These are phyloP conservation scores for Karalla daura DNA, from an alignment of 2,797 vertebrate species.

Conservation along the genomic window DNA sequence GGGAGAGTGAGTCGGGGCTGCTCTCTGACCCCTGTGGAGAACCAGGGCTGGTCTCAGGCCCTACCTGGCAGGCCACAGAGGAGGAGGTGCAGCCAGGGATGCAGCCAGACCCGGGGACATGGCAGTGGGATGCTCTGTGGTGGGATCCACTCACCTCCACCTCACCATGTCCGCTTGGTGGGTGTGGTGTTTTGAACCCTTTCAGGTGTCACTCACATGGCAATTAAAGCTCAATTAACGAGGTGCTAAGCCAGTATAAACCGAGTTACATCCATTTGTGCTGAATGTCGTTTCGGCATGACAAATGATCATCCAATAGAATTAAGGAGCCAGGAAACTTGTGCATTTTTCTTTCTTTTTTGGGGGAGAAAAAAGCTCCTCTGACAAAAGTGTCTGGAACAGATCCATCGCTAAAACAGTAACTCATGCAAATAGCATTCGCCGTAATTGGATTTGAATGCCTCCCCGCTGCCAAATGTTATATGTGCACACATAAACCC, in stretches of 20 bases:
- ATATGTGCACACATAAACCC: constrained; percentile 81
- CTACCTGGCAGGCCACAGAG: constrained; percentile 33
- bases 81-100: constrained; percentile 58
- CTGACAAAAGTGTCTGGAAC: constrained; percentile 70
- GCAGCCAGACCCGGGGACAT: constrained; percentile 33
- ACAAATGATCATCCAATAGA: constrained; percentile 39
- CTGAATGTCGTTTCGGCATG: constrained; percentile 40
- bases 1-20: constrained; percentile 58
- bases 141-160: constrained; percentile 23
- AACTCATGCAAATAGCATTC: constrained; percentile 81
- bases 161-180: constrained; percentile 31
- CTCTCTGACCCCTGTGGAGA: constrained; percentile 66
- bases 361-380: constrained; percentile 41
- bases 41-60: constrained; percentile 23
- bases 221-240: constrained; percentile 27
- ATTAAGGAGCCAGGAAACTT: constrained; percentile 46
- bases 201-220: constrained; percentile 30
- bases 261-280: constrained; percentile 10
- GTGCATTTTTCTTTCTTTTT: constrained; percentile 11
- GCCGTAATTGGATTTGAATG: constrained; percentile 83
- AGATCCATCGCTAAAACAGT: constrained; percentile 73
- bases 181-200: background rate
- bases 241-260: constrained; percentile 14
- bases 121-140: background rate
- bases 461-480: constrained; percentile 82